Percentiles rank a stretch among this genome's conserved stretches.
These are phyloP conservation scores for Ischnura elegans DNA, from an alignment of 2,888 invertebrate species.

Conservation along the genomic window DNA sequence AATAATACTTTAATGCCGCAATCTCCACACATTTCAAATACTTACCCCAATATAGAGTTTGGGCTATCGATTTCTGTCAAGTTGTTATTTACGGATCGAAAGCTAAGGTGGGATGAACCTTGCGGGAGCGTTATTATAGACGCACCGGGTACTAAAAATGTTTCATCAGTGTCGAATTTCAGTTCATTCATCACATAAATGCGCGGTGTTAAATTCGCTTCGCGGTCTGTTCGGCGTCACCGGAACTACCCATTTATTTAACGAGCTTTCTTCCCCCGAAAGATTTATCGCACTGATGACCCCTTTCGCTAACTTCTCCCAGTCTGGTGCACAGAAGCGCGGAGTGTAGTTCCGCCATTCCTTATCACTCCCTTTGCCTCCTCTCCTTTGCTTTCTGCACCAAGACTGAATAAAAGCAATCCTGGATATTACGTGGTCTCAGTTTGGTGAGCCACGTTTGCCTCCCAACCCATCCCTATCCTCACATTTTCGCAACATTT, in stretches of 20 bases:
- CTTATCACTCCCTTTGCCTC: neutral
- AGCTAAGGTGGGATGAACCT: neutral
- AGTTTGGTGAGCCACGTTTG: neutral
- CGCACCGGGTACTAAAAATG: neutral
- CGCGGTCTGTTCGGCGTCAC: neutral
- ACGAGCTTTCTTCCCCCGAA: neutral
- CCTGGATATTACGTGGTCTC: neutral
- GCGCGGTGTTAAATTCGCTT: neutral
- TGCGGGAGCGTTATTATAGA: neutral
- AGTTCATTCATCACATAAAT: neutral
- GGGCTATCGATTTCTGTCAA: no score
- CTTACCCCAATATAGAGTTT: no score
- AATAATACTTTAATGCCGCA: no score
- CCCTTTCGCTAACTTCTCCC: neutral
- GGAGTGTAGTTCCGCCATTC: neutral
- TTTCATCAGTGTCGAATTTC: neutral
- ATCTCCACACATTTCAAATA: no score
- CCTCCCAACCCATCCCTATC: neutral
- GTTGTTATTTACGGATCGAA: no score
- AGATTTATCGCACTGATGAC: conserved; percentile 6
- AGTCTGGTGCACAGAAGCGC: neutral
- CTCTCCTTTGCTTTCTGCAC: neutral
- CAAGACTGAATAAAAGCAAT: neutral
- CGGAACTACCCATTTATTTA: conserved; percentile 14
- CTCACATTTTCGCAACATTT: neutral